Evolutionary conservation across 2,113 vertebrate species (phyloP).

Genomic region (Pardalotus punctatus): DNA sequence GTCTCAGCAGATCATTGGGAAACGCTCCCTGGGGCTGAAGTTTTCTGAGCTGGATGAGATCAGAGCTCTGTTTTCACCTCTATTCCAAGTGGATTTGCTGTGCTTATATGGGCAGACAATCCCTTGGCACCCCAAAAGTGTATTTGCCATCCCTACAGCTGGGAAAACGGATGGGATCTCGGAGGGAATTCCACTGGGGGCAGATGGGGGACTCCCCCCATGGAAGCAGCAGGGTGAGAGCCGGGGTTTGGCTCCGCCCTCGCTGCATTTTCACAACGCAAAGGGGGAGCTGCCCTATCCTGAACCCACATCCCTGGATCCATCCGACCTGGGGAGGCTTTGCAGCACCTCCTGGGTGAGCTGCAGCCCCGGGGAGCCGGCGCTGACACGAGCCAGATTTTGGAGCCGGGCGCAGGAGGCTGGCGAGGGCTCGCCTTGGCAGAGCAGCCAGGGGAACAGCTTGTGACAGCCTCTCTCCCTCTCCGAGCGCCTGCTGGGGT

Average conservation of each 20-base stretch:
- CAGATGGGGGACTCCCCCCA: rapidly evolving
- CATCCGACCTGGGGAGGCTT: rapidly evolving
- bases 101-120: background rate
- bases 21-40: rapidly evolving
- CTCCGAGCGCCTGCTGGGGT: constrained; percentile 25
- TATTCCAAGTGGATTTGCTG: rapidly evolving
- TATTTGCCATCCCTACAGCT: rapidly evolving
- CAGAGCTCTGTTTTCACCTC: background rate
- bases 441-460: constrained; percentile 28
- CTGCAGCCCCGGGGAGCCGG: background rate
- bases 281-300: background rate
- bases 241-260: background rate
- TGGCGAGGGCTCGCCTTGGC: constrained; percentile 28
- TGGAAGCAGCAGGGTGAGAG: background rate
- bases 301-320: background rate
- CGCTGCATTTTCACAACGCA: rapidly evolving
- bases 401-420: background rate
- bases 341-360: background rate
- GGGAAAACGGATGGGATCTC: rapidly evolving
- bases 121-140: background rate
- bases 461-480: constrained; percentile 35
- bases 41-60: background rate
- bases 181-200: background rate
- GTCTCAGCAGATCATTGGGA: background rate
- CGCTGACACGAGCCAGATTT: background rate